These are phyloP conservation scores for Octonoba sinensis DNA, from an alignment of 2,888 invertebrate species.

Conservation along the genomic window DNA sequence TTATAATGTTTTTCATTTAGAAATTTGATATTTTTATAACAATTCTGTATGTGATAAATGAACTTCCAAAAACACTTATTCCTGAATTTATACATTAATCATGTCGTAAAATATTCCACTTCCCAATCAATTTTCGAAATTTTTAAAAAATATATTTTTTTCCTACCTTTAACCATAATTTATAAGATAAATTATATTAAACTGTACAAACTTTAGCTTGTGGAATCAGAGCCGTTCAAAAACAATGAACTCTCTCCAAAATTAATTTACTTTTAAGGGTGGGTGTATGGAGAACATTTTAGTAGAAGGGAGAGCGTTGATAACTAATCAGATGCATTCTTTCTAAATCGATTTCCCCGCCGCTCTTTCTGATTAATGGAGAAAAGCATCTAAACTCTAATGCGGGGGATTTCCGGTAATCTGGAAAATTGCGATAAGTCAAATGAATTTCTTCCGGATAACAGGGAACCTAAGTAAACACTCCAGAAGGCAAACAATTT, in stretches of 20 bases:
- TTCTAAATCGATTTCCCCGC: slow-evolving; percentile 29
- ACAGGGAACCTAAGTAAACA: slow-evolving; percentile 42
- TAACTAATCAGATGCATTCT: slow-evolving; percentile 54
- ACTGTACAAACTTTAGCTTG: too few species aligned
- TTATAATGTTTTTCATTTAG: too few species aligned
- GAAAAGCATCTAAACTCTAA: slow-evolving; percentile 13
- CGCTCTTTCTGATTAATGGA: slow-evolving; percentile 40
- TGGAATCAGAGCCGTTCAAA: too few species aligned
- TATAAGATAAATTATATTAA: too few species aligned
- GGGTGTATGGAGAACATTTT: neutral
- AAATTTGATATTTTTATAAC: too few species aligned
- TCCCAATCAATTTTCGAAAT: too few species aligned
- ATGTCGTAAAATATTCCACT: too few species aligned
- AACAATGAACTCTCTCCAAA: slow-evolving; percentile 6
- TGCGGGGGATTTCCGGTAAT: slow-evolving; percentile 41
- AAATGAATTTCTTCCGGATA: slow-evolving; percentile 55
- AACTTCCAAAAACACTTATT: too few species aligned
- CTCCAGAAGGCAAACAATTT: slow-evolving; percentile 43
- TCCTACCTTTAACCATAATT: too few species aligned
- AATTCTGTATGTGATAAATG: too few species aligned
- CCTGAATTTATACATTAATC: too few species aligned
- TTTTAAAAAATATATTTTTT: too few species aligned
- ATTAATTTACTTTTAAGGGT: slow-evolving; percentile 52
- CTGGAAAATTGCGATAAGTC: slow-evolving; percentile 60
- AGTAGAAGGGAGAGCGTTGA: slow-evolving; percentile 21